A percentile compares a stretch with the other conserved stretches of the same genome.
These are phyloP conservation scores for Cepaea nemoralis DNA, from an alignment of 1,140 invertebrate species.

Conservation along the genomic window DNA sequence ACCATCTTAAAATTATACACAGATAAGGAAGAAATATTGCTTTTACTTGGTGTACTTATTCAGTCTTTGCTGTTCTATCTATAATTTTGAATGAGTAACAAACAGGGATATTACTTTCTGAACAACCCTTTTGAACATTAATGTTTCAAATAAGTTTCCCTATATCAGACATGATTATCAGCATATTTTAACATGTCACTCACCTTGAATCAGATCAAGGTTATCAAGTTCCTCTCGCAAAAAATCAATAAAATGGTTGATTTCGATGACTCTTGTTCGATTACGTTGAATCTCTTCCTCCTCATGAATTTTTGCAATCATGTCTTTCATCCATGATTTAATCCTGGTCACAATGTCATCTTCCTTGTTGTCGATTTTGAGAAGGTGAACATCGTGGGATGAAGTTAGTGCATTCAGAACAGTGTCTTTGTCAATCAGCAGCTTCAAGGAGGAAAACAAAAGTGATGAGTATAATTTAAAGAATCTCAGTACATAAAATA, in stretches of 20 bases:
- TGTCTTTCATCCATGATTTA: constrained; percentile 78
- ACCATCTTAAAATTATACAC: too few species aligned
- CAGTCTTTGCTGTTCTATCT: too few species aligned
- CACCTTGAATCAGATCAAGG: constrained; percentile 59
- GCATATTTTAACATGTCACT: neutral
- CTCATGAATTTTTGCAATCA: constrained; percentile 69
- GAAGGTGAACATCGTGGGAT: constrained; percentile 81
- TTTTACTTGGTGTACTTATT: too few species aligned
- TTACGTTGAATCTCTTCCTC: constrained; percentile 82
- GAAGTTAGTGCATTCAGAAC: constrained; percentile 79
- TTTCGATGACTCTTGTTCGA: constrained; percentile 83
- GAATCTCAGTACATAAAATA: too few species aligned
- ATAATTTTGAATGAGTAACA: too few species aligned
- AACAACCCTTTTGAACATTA: too few species aligned
- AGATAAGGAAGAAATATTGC: too few species aligned
- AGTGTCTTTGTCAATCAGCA: constrained; percentile 82
- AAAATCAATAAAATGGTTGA: constrained; percentile 84
- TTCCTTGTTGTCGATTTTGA: constrained; percentile 83
- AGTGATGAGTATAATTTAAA: neutral
- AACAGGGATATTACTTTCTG: too few species aligned
- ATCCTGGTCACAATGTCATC: constrained; percentile 80
- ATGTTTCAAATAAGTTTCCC: too few species aligned
- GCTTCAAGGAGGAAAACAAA: constrained; percentile 63
- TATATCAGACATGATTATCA: neutral
- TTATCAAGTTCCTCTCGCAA: constrained; percentile 79